Conservation (phyloP, 2,113 vertebrate species). For the Sus scrofa region T2T-Sscrofa CM000827.6:84781501-84782000, state of each 20-base stretch:
- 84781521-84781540: neutral
- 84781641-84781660: neutral
- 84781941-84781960: neutral
- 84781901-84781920: neutral
- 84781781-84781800: rapidly evolving
- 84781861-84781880: neutral
- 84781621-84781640: neutral
- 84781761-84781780: neutral
- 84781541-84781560: neutral
- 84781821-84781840: neutral
- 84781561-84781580: neutral
- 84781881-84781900: neutral
- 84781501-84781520: neutral
- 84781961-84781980: neutral
- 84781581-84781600: neutral
- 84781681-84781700: neutral
- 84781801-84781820: too few species aligned
- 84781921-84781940: neutral
- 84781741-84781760: neutral
- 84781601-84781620: neutral
- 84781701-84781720: neutral
- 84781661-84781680: too few species aligned
- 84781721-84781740: neutral
- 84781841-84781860: neutral
- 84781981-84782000: neutral